Conservation (phyloP, 2,113 vertebrate species). For the Mustela lutreola region DNA sequence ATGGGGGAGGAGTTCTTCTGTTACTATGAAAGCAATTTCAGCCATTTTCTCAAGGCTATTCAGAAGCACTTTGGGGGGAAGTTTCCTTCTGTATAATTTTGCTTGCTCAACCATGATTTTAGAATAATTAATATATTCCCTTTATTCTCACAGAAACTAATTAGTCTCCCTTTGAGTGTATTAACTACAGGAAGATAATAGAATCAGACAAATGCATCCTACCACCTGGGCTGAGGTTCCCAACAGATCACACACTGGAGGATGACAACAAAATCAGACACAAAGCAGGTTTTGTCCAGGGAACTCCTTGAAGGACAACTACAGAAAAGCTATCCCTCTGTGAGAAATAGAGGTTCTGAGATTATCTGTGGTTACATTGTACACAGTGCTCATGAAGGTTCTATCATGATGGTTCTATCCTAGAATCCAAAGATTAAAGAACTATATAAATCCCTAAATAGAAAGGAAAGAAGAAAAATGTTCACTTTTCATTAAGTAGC, state of each 20-base stretch:
- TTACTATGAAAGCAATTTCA: neutral
- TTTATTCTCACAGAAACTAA: constrained; percentile 7
- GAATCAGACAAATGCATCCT: neutral
- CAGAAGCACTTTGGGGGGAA: neutral
- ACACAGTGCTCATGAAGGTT: neutral
- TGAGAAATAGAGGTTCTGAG: neutral
- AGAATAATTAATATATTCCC: neutral
- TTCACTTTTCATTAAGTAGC: neutral
- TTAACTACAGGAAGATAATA: neutral
- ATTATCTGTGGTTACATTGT: neutral
- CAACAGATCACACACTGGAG: neutral
- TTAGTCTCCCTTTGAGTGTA: neutral
- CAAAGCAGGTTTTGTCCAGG: neutral
- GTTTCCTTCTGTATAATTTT: constrained; percentile 23
- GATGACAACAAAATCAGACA: neutral
- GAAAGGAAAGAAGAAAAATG: neutral
- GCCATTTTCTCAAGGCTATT: neutral
- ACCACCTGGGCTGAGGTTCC: neutral
- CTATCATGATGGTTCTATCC: neutral
- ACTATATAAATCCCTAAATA: neutral
- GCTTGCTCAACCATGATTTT: constrained; percentile 1
- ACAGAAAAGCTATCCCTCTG: neutral
- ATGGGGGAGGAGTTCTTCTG: neutral
- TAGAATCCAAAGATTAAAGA: constrained; percentile 46
- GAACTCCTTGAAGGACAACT: neutral